Conservation (phyloP, 2,888 invertebrate genomes). For the Aplocera efformata region DNA sequence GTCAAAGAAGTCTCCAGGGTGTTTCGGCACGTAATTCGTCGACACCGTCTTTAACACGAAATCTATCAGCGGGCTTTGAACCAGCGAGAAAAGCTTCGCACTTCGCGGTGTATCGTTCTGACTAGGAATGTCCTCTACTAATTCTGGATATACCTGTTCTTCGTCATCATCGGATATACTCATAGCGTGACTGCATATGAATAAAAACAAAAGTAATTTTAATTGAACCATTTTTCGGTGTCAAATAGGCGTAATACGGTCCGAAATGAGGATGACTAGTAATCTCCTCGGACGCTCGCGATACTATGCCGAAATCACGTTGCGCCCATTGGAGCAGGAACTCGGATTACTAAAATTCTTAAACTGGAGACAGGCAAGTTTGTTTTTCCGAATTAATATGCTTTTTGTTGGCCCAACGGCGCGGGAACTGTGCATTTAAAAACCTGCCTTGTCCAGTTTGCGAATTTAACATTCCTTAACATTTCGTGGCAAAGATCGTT, state of each 20-base stretch:
- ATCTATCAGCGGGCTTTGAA: slow-evolving; percentile 44
- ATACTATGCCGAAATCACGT: slow-evolving; percentile 17
- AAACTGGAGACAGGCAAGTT: background rate
- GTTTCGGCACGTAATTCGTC: slow-evolving; percentile 32
- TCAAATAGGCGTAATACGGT: background rate
- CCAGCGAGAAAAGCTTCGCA: slow-evolving; percentile 34
- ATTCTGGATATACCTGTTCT: slow-evolving; percentile 21
- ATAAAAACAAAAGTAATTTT: slow-evolving; percentile 20
- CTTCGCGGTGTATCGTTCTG: slow-evolving; percentile 10
- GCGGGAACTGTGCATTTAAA: too few species aligned
- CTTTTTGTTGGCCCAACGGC: too few species aligned
- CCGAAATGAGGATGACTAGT: slow-evolving; percentile 7
- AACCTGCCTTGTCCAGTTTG: too few species aligned
- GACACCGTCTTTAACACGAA: slow-evolving; percentile 42
- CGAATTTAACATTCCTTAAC: background rate
- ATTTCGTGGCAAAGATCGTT: slow-evolving; percentile 8
- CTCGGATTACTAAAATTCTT: slow-evolving; percentile 1
- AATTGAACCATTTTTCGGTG: slow-evolving; percentile 15
- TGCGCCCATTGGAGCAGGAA: slow-evolving; percentile 4
- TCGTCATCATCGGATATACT: slow-evolving; percentile 26
- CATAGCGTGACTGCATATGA: slow-evolving; percentile 24
- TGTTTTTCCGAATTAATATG: background rate
- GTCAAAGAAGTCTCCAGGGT: slow-evolving; percentile 46
- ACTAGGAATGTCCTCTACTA: background rate
- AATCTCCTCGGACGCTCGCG: slow-evolving; percentile 17